These are phyloP conservation scores for Taxidea taxus DNA, from an alignment of 2,113 vertebrate genomes.

Conservation along the genomic window DNA sequence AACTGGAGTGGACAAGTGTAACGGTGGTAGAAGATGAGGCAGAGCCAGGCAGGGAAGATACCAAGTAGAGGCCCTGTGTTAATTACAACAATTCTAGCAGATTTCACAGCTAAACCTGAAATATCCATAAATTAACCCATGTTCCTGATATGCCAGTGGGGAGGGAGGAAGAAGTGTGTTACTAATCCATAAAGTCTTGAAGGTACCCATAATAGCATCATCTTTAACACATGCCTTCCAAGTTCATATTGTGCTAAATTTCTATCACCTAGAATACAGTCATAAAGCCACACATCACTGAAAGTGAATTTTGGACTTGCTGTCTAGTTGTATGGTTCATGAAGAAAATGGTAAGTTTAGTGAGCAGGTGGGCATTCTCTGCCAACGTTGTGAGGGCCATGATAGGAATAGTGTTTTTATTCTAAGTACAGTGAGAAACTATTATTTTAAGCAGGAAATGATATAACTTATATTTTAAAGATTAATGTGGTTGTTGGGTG, in stretches of 20 bases:
- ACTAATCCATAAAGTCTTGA: neutral
- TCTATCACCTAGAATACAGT: neutral
- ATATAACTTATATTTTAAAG: neutral
- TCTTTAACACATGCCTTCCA: neutral
- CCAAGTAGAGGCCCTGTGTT: neutral
- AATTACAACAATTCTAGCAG: neutral
- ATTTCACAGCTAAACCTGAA: neutral
- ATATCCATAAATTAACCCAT: neutral
- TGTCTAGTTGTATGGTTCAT: neutral
- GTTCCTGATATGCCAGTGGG: neutral
- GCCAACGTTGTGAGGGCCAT: neutral
- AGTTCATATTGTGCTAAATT: neutral
- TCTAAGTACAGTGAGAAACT: neutral
- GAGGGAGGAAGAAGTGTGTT: fast-evolving
- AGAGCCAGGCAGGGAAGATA: neutral
- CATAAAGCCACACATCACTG: neutral
- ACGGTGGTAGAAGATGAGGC: neutral
- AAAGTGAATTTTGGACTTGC: neutral
- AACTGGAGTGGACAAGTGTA: neutral
- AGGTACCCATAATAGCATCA: neutral
- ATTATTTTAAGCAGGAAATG: neutral
- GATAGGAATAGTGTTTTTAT: neutral
- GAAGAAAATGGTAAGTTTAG: neutral
- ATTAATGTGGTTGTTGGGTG: neutral
- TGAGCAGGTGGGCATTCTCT: neutral